A percentile compares a stretch with the other conserved stretches of the same genome.
Evolutionary conservation across 92 coral and sea anemone species (phyloP).

Genomic region (Umimayanthus kanabou): DNA sequence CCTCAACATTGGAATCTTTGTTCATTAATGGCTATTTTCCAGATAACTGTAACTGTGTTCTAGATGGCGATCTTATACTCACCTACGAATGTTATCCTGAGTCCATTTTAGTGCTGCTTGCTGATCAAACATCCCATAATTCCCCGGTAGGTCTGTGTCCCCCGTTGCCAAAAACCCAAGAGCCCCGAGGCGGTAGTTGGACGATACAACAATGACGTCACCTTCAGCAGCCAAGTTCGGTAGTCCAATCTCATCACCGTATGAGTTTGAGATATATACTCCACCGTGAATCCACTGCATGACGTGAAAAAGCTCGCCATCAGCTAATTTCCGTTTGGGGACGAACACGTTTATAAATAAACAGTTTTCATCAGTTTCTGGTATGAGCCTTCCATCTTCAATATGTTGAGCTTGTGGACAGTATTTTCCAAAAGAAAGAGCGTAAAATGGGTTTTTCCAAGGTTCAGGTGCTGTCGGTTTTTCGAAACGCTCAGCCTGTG

Average conservation of each 20-base stretch:
- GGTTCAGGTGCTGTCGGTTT: background rate
- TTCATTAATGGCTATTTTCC: too few species aligned
- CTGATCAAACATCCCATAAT: background rate
- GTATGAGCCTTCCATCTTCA: background rate
- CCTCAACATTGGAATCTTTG: too few species aligned
- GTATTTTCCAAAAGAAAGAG: background rate
- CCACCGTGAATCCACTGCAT: conserved; percentile 11
- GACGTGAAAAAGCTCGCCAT: background rate
- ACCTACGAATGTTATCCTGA: conserved; percentile 1
- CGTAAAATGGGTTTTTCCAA: background rate
- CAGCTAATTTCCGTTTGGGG: background rate
- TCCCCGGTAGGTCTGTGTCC: background rate
- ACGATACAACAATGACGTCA: background rate
- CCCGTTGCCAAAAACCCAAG: background rate
- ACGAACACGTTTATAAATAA: conserved; percentile 11
- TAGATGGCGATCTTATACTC: background rate
- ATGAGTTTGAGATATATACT: background rate
- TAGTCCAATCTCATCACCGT: background rate
- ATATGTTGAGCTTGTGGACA: background rate
- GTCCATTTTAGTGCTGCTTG: background rate
- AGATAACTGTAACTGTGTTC: too few species aligned
- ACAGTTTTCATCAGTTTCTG: background rate
- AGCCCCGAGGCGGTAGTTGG: too few species aligned
- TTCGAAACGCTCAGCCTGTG: background rate
- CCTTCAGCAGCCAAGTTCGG: background rate